Conservation (phyloP, 2,888 invertebrate genomes). For the Sceliomorpha sp. region DNA sequence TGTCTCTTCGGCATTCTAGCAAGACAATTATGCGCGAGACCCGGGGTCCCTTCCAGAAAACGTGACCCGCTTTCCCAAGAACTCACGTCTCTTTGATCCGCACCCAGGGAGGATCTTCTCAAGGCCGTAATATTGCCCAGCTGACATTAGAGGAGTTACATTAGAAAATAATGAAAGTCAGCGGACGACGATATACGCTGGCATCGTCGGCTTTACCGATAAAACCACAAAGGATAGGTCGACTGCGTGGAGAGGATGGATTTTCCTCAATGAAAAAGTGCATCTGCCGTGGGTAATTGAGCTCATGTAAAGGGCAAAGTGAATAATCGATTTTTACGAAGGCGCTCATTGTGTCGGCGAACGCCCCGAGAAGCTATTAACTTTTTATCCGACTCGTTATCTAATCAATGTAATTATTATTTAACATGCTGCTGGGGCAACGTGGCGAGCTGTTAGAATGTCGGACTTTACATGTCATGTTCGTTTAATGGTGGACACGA, state of each 20-base stretch:
- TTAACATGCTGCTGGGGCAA: no score
- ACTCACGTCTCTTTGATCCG: slow-evolving; percentile 54
- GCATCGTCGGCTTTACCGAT: slow-evolving; percentile 45
- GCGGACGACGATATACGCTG: slow-evolving; percentile 47
- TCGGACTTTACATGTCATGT: no score
- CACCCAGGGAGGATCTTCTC: slow-evolving; percentile 36
- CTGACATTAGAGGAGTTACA: slow-evolving; percentile 44
- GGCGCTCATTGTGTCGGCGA: no score
- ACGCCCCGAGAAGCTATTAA: slow-evolving; percentile 13
- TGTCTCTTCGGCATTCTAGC: slow-evolving; percentile 53
- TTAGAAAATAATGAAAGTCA: slow-evolving; percentile 57
- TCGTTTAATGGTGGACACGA: no score
- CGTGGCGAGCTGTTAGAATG: no score
- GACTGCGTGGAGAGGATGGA: slow-evolving; percentile 21
- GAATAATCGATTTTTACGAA: slow-evolving; percentile 34
- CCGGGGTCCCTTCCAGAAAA: slow-evolving; percentile 37
- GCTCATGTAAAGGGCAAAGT: slow-evolving; percentile 35
- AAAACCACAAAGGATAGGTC: slow-evolving; percentile 40
- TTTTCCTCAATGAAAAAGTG: slow-evolving; percentile 39
- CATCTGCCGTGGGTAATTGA: slow-evolving; percentile 37
- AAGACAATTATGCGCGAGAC: slow-evolving; percentile 59
- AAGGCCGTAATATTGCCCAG: slow-evolving; percentile 42
- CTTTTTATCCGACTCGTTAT: neutral
- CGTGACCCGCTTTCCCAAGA: slow-evolving; percentile 61
- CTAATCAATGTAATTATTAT: no score